A percentile compares a stretch with the other conserved stretches of the same genome.
Evolutionary conservation across 2,113 vertebrate genomes (phyloP).

Genomic region (Nettapus auritus): DNA sequence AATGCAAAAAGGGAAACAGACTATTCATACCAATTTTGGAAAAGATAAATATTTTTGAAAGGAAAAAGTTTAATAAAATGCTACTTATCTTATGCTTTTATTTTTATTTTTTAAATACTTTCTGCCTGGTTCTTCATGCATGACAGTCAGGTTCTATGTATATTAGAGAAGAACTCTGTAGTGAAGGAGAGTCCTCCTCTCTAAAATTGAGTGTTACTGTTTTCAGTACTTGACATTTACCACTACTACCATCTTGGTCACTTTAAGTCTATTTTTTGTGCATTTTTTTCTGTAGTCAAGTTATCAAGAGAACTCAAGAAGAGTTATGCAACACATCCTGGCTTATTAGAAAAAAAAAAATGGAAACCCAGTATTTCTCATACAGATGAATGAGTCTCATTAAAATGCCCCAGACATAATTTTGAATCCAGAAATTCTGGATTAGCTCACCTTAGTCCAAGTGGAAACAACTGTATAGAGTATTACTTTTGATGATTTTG

Average conservation of each 20-base stretch:
- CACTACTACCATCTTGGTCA: background rate
- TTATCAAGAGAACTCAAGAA: background rate
- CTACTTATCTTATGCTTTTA: background rate
- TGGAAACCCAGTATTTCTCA: background rate
- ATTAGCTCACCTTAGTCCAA: background rate
- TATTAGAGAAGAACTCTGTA: background rate
- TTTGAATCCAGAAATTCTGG: slow-evolving; percentile 2
- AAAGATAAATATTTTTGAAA: slow-evolving; percentile 4
- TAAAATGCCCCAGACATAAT: background rate
- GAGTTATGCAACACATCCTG: background rate
- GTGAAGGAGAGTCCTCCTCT: background rate
- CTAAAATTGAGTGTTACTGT: background rate
- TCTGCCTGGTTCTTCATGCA: background rate
- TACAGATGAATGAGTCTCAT: background rate
- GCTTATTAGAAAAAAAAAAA: background rate
- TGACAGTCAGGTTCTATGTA: background rate
- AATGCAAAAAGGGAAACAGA: background rate
- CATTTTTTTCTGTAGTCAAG: background rate
- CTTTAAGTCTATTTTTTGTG: background rate
- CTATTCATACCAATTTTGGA: background rate
- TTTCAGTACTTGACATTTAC: background rate
- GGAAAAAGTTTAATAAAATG: background rate
- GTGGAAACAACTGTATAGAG: background rate
- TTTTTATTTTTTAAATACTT: background rate
- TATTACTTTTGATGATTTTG: background rate